Conservation (phyloP, 2,888 invertebrate species). For the Cosmorhoe ocellata region DNA sequence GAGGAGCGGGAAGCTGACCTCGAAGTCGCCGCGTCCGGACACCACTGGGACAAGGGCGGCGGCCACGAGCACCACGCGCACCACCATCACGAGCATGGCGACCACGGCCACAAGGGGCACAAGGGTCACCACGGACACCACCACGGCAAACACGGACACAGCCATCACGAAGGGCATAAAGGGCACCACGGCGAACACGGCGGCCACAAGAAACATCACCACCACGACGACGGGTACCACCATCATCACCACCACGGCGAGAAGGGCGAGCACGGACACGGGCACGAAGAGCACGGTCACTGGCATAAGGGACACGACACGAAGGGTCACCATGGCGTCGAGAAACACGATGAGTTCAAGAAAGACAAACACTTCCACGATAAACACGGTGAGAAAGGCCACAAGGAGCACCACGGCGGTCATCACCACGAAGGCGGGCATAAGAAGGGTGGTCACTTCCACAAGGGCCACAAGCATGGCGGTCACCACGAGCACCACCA, state of each 20-base stretch:
- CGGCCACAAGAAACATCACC: conserved; percentile 84
- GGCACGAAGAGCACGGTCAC: conserved; percentile 82
- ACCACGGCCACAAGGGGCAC: conserved; percentile 86
- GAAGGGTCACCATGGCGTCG: conserved; percentile 91
- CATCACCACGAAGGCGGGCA: conserved; percentile 89
- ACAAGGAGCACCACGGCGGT: conserved; percentile 89
- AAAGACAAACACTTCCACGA: conserved; percentile 93
- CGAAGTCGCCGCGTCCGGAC: conserved; percentile 74
- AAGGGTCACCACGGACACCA: conserved; percentile 85
- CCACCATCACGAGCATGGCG: conserved; percentile 84
- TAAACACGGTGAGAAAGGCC: conserved; percentile 90
- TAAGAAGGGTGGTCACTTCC: conserved; percentile 91
- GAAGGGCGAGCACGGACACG: conserved; percentile 84
- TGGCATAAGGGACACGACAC: conserved; percentile 93
- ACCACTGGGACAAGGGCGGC: conserved; percentile 76
- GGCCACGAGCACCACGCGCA: conserved; percentile 85
- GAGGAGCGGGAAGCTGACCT: conserved; percentile 76
- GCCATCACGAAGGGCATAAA: conserved; percentile 85
- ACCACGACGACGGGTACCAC: conserved; percentile 85
- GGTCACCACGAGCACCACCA: conserved; percentile 89
- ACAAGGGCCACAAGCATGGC: conserved; percentile 89
- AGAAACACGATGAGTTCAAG: conserved; percentile 91
- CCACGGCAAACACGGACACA: conserved; percentile 86
- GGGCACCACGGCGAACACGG: conserved; percentile 84
- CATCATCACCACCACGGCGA: conserved; percentile 84